Percentiles rank a stretch among this genome's conserved stretches.
Evolutionary conservation across 2,113 vertebrate genomes (phyloP).

Genomic region (Trichomycterus rosablanca): DNA sequence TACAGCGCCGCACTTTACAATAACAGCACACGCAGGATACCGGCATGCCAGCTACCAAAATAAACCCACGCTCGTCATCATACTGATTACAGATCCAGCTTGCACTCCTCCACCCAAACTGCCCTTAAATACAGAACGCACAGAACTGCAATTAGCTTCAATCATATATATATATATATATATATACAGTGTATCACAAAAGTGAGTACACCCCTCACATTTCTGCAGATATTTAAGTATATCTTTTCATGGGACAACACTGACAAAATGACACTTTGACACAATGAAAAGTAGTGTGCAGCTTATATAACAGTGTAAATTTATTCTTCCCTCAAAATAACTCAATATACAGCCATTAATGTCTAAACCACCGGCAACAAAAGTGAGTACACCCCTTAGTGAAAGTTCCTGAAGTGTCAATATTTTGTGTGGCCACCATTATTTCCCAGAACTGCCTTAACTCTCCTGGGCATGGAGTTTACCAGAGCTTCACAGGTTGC

Average conservation of each 20-base stretch:
- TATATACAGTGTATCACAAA: constrained; percentile 1
- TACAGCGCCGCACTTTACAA: neutral
- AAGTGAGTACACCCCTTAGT: no score
- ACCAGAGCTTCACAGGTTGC: no score
- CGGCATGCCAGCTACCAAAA: constrained; percentile 51
- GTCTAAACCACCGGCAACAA: no score
- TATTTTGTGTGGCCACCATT: no score
- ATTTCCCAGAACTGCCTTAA: no score
- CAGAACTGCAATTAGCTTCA: constrained; percentile 59
- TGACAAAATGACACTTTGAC: neutral
- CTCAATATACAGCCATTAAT: no score
- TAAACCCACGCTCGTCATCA: constrained; percentile 40
- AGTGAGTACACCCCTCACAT: no score
- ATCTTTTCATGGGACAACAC: neutral
- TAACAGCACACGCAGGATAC: constrained; percentile 7
- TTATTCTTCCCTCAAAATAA: no score
- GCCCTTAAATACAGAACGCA: constrained; percentile 57
- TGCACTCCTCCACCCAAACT: constrained; percentile 52
- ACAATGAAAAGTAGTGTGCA: neutral
- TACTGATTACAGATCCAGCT: constrained; percentile 62
- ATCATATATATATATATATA: constrained; percentile 63
- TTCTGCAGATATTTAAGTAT: no score
- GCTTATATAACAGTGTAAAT: no score
- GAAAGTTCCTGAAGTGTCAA: no score
- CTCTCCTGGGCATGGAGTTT: no score